Conservation (phyloP, 2,888 invertebrate species). For the Matsumyia berberina region DNA sequence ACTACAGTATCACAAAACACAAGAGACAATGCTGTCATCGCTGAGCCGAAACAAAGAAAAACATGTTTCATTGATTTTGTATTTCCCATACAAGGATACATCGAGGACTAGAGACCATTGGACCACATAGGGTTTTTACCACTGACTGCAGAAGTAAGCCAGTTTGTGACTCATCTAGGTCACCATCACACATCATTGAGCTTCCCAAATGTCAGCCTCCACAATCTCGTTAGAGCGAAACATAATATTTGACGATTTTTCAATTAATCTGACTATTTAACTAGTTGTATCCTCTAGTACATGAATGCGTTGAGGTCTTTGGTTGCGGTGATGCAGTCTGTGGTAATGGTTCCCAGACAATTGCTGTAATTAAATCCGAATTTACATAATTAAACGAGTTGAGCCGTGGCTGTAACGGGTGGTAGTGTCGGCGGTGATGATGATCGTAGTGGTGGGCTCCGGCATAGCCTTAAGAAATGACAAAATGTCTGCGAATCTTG, state of each 20-base stretch:
- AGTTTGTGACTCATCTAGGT: slow-evolving; percentile 58
- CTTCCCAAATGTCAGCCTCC: slow-evolving; percentile 54
- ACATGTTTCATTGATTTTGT: neutral
- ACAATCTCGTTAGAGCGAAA: slow-evolving; percentile 39
- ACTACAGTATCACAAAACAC: slow-evolving; percentile 49
- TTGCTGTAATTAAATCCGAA: slow-evolving; percentile 74
- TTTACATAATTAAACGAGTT: slow-evolving; percentile 73
- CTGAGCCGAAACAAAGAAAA: slow-evolving; percentile 25
- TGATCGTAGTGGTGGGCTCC: slow-evolving; percentile 28
- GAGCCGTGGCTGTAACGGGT: slow-evolving; percentile 36
- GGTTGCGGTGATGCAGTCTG: slow-evolving; percentile 29
- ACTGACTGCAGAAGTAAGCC: slow-evolving; percentile 7
- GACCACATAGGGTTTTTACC: slow-evolving; percentile 15
- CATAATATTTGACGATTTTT: slow-evolving; percentile 44
- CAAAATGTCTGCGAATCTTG: slow-evolving; percentile 66
- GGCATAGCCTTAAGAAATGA: slow-evolving; percentile 57
- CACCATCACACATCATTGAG: slow-evolving; percentile 39
- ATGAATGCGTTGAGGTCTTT: neutral
- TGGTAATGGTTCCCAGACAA: slow-evolving; percentile 69
- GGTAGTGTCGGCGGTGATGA: slow-evolving; percentile 26
- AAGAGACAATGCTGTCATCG: slow-evolving; percentile 27
- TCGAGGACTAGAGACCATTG: slow-evolving; percentile 24
- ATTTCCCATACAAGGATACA: slow-evolving; percentile 47
- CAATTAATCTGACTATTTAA: slow-evolving; percentile 39
- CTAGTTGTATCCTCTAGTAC: neutral